These are phyloP conservation scores for Boloria euphrosyne DNA, from an alignment of 2,888 invertebrate genomes.

Conservation along the genomic window DNA sequence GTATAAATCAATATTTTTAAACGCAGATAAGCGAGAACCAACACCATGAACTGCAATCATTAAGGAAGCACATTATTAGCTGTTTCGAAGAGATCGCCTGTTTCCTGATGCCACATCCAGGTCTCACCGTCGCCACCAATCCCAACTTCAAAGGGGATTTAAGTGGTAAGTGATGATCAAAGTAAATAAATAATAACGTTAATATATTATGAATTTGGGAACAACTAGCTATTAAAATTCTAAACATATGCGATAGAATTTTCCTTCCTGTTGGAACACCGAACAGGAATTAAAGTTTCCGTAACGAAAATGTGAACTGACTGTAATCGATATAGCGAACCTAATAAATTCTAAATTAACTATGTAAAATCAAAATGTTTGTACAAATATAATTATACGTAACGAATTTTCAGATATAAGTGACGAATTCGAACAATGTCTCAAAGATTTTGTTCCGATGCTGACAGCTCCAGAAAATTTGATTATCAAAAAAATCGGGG, in stretches of 20 bases:
- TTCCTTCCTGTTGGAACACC: no score
- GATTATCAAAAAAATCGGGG: slow-evolving; percentile 96
- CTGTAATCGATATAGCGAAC: no score
- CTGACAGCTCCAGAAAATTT: slow-evolving; percentile 93
- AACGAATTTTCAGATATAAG: slow-evolving; percentile 91
- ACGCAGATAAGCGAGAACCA: slow-evolving; percentile 91
- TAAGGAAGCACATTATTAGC: slow-evolving; percentile 93
- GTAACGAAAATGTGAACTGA: no score
- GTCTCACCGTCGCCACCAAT: slow-evolving; percentile 96
- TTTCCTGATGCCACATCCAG: slow-evolving; percentile 99
- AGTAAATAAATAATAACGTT: no score
- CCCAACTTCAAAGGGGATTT: slow-evolving; percentile 96
- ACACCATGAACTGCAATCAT: slow-evolving; percentile 95
- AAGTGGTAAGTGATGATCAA: slow-evolving; percentile 69
- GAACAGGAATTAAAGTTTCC: no score
- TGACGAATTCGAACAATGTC: slow-evolving; percentile 91
- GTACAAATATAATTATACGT: not conserved
- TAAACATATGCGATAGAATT: no score
- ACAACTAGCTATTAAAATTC: no score
- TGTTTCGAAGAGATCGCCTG: slow-evolving; percentile 97
- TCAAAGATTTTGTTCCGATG: slow-evolving; percentile 92
- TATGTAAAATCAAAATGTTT: not conserved
- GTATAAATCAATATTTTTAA: no score
- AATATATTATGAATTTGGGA: no score
- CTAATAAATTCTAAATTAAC: no score